A percentile compares a stretch with the other conserved stretches of the same genome.
phyloP scores from a whole-genome alignment of 2,797 vertebrate species.

The Furcifer pardalis region DNA sequence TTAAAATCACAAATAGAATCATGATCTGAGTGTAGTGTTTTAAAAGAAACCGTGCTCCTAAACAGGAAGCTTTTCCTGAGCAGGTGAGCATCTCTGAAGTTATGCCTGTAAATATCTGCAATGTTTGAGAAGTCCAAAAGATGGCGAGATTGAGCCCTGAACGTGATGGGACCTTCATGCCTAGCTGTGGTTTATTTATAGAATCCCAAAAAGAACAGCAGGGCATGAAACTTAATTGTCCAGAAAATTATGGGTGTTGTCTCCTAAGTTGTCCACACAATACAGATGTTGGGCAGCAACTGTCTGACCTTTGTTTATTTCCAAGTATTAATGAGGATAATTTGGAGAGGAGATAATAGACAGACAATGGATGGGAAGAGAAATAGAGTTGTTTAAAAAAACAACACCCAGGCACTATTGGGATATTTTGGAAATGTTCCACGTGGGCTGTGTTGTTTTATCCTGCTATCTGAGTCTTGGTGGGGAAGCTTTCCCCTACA shows the following conservation, averaged over 20 bases:
- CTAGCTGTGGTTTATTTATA: conserved; percentile 18
- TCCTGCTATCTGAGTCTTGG: background rate
- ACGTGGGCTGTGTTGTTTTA: conserved; percentile 15
- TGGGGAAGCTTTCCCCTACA: background rate
- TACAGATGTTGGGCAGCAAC: conserved; percentile 18
- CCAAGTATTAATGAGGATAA: conserved; percentile 14
- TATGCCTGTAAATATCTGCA: background rate
- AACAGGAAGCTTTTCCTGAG: background rate
- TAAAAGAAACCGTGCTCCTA: background rate
- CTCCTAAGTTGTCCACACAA: background rate
- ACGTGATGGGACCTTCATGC: background rate
- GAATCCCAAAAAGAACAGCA: background rate
- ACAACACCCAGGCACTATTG: background rate
- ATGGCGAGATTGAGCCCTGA: background rate
- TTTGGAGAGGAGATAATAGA: background rate
- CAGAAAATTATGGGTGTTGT: background rate
- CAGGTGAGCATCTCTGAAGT: background rate
- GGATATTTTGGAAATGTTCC: conserved; percentile 6
- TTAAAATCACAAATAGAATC: too few relatives aligned
- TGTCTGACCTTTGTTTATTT: background rate
- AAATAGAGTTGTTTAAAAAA: background rate
- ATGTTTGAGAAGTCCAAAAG: background rate
- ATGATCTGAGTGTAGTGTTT: background rate
- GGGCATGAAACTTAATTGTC: background rate
- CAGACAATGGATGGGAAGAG: background rate